Base-by-base conservation (phyloP, 2,113 vertebrate species). In the Sinosuthora webbiana region DNA sequence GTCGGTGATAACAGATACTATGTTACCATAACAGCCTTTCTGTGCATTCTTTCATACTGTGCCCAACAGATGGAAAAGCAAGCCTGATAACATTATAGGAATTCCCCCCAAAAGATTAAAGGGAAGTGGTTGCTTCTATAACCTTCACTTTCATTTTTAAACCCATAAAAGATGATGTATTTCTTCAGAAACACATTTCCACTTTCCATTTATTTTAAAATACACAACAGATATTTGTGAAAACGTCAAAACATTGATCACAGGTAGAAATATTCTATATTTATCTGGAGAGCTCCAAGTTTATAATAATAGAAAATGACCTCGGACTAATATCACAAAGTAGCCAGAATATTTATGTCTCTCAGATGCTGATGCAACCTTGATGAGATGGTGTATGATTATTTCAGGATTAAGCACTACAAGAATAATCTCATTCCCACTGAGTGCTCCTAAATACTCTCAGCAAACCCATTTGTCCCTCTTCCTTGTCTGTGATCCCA, bases 381-480 rank as follows among this genome's bases (percentile, higher is more conserved):
- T 62, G 79, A 89, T 57, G 53, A 94, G 68, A 65, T 56, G 67
- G 69, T 80, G 35, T 76, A 47, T 77, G 79, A 94, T 94, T 95
- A 91, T 91, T 87, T 92, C 73, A 64, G 91, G 75, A 96, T 94
- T 96, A 96, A 89, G 83, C 77, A 75, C 65, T 52, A 59, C 88
- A 92, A 37, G 33, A 91, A 84, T 95, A 95, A 97, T 89, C 94
- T 83, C 83, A 93, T 83, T 83, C 71, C 90, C 68, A 90, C 11
- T 63, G 67, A 94, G 88, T 88, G 57, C 65, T 95, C 74, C 71
- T 96, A 92, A 97, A 97, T 88, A 78, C 75, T 93, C 82, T 71
- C 56, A 90, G 89, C 57, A 92, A 95, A 73, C n/a, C 80, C 83
- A 84, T 92, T 94, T 11, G 4, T 75, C 41, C 47, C 25, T 92